A percentile compares a stretch with the other conserved stretches of the same genome.
phyloP scores from a whole-genome alignment of 1,140 invertebrate species.

The Eriosoma lanigerum region DNA sequence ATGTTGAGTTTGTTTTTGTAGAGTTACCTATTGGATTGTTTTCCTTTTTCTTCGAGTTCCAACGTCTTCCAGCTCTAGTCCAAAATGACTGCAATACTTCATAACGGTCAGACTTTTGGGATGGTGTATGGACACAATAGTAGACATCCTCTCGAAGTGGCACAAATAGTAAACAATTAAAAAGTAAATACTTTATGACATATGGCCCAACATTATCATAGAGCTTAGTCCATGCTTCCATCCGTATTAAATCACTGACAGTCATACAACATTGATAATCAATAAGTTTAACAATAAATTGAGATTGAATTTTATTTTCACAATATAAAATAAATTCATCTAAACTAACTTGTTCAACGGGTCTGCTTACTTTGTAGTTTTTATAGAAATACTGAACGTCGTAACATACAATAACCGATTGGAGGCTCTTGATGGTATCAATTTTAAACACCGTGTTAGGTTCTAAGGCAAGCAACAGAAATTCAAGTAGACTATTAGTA shows the following conservation, averaged over 20 bases:
- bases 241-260: neutral
- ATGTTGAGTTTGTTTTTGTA: neutral
- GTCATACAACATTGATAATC: constrained; percentile 15
- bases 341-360: neutral
- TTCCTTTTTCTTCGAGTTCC: neutral
- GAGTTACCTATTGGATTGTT: too few species aligned
- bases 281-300: neutral
- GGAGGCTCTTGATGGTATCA: neutral
- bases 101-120: neutral
- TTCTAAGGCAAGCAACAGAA: neutral
- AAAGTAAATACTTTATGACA: neutral
- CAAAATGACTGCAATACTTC: constrained; percentile 5
- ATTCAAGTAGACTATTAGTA: neutral
- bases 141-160: neutral
- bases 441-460: neutral
- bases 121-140: constrained; percentile 9
- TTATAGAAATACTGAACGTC: constrained; percentile 12
- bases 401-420: constrained; percentile 14
- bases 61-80: neutral
- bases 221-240: neutral
- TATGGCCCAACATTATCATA: neutral
- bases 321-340: constrained; percentile 17
- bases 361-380: neutral
- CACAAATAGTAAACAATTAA: constrained; percentile 18
- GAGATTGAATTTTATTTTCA: neutral